Evolutionary conservation across 2,797 vertebrate species (phyloP), one percentile per base, ranked within the genome.

Genomic region (Molossus alvarezi): DNA sequence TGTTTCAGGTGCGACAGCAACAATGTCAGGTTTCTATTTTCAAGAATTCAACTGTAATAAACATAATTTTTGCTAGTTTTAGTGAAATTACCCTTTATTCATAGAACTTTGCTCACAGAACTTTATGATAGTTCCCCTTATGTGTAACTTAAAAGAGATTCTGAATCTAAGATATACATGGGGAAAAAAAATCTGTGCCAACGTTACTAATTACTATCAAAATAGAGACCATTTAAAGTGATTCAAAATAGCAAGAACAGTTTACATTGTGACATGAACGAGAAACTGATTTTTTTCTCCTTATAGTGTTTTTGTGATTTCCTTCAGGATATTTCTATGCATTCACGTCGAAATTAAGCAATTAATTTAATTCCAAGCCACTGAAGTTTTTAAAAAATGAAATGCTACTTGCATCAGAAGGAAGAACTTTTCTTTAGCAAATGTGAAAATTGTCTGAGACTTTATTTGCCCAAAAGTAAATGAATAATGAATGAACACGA

Each of bases 41-140:
- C 13, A 95, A 90, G 27, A 91, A 96, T 94, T 93, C 90, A 84
- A 95, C 29, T 65, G 14, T n/a, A 95, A 92, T 76, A 29, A 89
- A 92, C 90, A 80, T 72, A 89, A 83, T 95, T 81, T 94, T 88
- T 86, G 33, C 10, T 96, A 45, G 48, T 51, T 91, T 95, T 95
- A 67, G 71, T 94, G 48, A 95, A 94, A 96, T 85, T 95, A 85
- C 86, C 60, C n/a, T 96, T 95, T 92, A 57, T 82, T 85, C 88
- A 94, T 15, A 96, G 77, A 96, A 76, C 53, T 91, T 81, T 77
- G 27, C 41, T 94, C 75, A 91, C 2, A 96, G 60, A 96, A 94
- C 77, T 93, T 97, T 67, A 81, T 41, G 11, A 14, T 64, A 72
- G 60, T 85, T 92, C 67, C 48, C 37, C 37, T 72, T 86, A 37